A percentile compares a stretch with the other conserved stretches of the same genome.
Conservation (phyloP, 2,888 invertebrate genomes). For the Apodemia hepburni region DNA sequence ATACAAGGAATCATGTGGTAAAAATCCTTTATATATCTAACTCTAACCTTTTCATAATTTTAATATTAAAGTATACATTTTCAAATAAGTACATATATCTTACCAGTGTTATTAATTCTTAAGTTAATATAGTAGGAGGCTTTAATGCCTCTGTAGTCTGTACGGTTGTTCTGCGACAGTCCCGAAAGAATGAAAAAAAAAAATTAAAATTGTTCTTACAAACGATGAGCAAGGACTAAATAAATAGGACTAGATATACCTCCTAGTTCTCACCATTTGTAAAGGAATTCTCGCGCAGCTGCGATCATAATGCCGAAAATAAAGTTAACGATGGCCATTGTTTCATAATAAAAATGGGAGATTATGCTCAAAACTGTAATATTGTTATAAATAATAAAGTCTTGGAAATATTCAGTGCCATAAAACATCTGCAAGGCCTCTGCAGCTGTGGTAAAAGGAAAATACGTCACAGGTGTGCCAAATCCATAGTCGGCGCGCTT, state of each 20-base stretch:
- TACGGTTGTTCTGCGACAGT: too few species aligned
- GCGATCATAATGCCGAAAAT: constrained; percentile 70
- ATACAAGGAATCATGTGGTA: too few species aligned
- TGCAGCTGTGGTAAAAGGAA: constrained; percentile 70
- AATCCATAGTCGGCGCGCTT: constrained; percentile 55
- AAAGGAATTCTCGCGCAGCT: constrained; percentile 47
- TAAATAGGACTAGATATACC: constrained; percentile 1
- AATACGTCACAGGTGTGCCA: constrained; percentile 73
- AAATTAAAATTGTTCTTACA: background rate
- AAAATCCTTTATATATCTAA: too few species aligned
- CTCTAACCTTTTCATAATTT: too few species aligned
- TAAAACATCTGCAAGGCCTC: constrained; percentile 76
- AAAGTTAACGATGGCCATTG: constrained; percentile 69
- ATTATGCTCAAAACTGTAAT: constrained; percentile 77
- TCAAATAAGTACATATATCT: too few species aligned
- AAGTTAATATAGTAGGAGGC: too few species aligned
- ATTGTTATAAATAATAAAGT: constrained; percentile 76
- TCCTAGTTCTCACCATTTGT: constrained; percentile 16
- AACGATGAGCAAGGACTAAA: background rate
- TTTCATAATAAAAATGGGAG: constrained; percentile 72
- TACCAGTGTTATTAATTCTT: too few species aligned
- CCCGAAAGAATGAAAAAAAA: too few species aligned
- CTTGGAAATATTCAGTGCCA: constrained; percentile 74
- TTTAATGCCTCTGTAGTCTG: too few species aligned
- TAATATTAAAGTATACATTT: too few species aligned